Evolutionary conservation across 2,797 vertebrate species (phyloP).

Genomic region (Acomys russatus): DNA sequence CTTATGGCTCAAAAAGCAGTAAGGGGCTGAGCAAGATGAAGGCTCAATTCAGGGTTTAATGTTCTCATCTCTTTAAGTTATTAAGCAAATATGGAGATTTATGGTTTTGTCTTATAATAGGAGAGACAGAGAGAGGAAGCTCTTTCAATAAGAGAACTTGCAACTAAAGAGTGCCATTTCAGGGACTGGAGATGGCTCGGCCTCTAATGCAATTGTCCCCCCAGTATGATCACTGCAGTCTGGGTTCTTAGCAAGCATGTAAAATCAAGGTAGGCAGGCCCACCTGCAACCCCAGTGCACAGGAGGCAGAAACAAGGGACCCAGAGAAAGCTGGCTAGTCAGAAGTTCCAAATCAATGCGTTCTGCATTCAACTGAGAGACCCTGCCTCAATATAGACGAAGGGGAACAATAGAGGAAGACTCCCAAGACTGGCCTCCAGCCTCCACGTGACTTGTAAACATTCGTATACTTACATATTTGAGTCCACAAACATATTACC

Average conservation of each 20-base stretch:
- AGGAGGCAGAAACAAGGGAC: not conserved
- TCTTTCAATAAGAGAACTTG: slow-evolving; percentile 2
- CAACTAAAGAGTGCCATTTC: slow-evolving; percentile 64
- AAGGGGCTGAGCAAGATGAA: slow-evolving; percentile 36
- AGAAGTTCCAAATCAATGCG: not conserved
- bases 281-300: not conserved
- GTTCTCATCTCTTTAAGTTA: slow-evolving; percentile 70
- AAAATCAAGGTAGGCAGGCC: not conserved
- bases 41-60: slow-evolving; percentile 41
- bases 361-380: not conserved
- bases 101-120: slow-evolving; percentile 61
- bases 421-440: not conserved
- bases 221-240: not conserved
- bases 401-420: not conserved
- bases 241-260: not conserved
- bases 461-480: not conserved
- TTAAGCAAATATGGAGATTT: slow-evolving; percentile 69
- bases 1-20: slow-evolving; percentile 60
- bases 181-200: not conserved
- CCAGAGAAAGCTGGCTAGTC: not conserved
- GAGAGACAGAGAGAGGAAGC: slow-evolving; percentile 3
- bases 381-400: not conserved
- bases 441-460: not conserved
- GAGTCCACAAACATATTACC: not conserved
- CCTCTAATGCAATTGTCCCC: accelerated